Conservation (phyloP, 1,140 invertebrate genomes). For the Drosophila paulistorum region DNA sequence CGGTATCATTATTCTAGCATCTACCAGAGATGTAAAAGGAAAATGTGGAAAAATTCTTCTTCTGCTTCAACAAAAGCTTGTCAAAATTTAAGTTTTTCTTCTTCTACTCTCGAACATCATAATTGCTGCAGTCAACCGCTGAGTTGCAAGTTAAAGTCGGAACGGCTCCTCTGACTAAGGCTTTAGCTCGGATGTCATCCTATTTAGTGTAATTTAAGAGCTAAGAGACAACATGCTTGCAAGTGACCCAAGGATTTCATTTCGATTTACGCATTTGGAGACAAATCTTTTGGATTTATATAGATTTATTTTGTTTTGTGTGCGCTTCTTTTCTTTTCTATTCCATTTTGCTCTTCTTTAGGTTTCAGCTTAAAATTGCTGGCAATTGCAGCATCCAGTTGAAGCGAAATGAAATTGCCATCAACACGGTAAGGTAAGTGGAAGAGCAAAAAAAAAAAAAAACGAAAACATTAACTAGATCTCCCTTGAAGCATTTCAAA, state of each 20-base stretch:
- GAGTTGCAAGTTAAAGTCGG: neutral
- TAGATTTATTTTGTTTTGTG: constrained; percentile 50
- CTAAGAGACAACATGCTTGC: constrained; percentile 39
- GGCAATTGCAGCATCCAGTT: neutral
- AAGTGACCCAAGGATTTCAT: constrained; percentile 36
- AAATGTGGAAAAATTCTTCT: constrained; percentile 28
- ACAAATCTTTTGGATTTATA: constrained; percentile 70
- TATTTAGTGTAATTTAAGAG: constrained; percentile 54
- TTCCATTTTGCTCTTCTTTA: neutral
- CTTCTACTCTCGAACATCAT: constrained; percentile 39
- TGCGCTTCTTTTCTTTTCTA: neutral
- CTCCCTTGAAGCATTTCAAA: neutral
- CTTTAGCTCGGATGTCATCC: constrained; percentile 55
- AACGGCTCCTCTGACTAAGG: constrained; percentile 22
- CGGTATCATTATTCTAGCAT: constrained; percentile 58
- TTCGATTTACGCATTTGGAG: constrained; percentile 63
- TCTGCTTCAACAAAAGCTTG: neutral
- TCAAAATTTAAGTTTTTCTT: neutral
- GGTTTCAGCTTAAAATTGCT: constrained; percentile 31
- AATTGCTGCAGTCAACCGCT: constrained; percentile 62
- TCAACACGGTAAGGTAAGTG: neutral
- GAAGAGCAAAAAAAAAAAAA: neutral
- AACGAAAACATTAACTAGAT: neutral
- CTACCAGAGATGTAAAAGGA: constrained; percentile 16
- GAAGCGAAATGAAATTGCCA: constrained; percentile 3